Evolutionary conservation across 2,797 vertebrate genomes (phyloP).

Genomic region (Lates japonicus): DNA sequence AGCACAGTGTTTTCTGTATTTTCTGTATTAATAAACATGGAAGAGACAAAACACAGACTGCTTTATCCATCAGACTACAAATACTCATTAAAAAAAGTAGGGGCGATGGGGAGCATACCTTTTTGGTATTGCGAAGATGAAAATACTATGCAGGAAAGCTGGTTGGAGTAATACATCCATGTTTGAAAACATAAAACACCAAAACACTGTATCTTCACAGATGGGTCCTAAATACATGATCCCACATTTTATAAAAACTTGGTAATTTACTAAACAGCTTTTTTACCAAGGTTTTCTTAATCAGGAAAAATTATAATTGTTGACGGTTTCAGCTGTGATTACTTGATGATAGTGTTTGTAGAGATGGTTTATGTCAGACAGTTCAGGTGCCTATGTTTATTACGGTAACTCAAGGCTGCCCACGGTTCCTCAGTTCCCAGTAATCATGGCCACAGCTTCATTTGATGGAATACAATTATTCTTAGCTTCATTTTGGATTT

Average conservation of each 20-base stretch:
- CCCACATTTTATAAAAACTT: too few species aligned
- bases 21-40: not conserved
- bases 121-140: too few species aligned
- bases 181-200: not conserved
- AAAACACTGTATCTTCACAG: too few species aligned
- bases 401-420: too few species aligned
- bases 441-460: not conserved
- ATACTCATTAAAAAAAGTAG: not conserved
- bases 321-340: not conserved
- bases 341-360: too few species aligned
- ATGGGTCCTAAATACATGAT: too few species aligned
- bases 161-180: too few species aligned
- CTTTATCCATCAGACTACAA: not conserved
- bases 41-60: not conserved
- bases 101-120: not conserved
- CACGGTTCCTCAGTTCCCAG: too few species aligned
- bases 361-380: conserved; percentile 7
- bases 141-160: too few species aligned
- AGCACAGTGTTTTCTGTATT: not conserved
- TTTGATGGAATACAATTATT: too few species aligned
- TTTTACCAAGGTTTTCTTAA: not conserved
- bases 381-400: not conserved
- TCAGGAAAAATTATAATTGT: not conserved
- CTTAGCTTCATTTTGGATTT: too few species aligned
- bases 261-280: not conserved